Evolutionary conservation across 1,140 invertebrate genomes (phyloP).

Genomic region (Drosophila setifemur): DNA sequence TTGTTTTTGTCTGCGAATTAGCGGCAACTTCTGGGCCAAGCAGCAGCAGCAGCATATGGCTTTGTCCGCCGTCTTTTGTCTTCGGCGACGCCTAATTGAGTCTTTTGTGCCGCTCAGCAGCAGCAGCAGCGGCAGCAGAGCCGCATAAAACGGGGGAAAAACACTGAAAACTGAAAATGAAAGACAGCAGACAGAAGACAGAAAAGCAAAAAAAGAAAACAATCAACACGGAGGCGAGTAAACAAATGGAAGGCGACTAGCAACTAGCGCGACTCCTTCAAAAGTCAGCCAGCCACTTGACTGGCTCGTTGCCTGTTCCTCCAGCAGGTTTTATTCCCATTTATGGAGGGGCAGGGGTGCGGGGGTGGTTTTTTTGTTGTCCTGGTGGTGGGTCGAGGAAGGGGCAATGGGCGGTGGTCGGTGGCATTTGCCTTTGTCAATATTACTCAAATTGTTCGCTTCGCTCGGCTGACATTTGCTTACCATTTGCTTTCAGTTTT

Average conservation of each 20-base stretch:
- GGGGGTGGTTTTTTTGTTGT: too few relatives aligned
- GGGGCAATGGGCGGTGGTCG: background rate
- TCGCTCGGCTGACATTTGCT: conserved; percentile 33
- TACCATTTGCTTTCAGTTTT: conserved; percentile 32
- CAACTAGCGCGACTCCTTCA: conserved; percentile 33
- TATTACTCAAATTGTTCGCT: conserved; percentile 41
- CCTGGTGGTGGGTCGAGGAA: background rate
- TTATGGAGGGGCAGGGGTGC: background rate
- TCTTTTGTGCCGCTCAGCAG: conserved; percentile 42
- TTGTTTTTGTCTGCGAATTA: conserved; percentile 37
- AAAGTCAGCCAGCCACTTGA: conserved; percentile 32
- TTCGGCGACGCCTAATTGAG: conserved; percentile 50
- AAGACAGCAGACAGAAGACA: background rate
- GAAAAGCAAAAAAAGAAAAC: conserved; percentile 2
- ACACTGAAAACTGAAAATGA: background rate
- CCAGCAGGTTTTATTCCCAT: conserved; percentile 15
- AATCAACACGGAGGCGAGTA: conserved; percentile 18
- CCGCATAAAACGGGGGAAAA: conserved; percentile 7
- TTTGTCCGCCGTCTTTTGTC: conserved; percentile 46
- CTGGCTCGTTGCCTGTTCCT: conserved; percentile 7
- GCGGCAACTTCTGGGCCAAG: conserved; percentile 40
- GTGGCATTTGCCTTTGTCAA: conserved; percentile 48
- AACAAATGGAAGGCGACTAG: conserved; percentile 34
- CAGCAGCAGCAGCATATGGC: conserved; percentile 31
- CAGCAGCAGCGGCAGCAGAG: conserved; percentile 5